A percentile compares a stretch with the other conserved stretches of the same genome.
These are phyloP conservation scores for Spilogale gracilis DNA, from an alignment of 2,113 vertebrate species.

Conservation along the genomic window DNA sequence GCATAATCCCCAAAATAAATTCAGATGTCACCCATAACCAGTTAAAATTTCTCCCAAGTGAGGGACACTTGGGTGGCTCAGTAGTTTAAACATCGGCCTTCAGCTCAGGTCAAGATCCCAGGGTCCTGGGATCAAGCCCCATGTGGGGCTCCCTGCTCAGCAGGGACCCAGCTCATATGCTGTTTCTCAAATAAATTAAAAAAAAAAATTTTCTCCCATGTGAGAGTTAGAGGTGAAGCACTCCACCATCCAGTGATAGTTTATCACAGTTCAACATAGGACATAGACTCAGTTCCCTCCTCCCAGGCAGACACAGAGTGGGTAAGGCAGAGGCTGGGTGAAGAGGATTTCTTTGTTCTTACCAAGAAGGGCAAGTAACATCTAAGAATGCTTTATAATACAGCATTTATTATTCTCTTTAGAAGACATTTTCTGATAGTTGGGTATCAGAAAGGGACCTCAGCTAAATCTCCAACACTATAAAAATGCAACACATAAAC, in stretches of 20 bases:
- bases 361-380: neutral
- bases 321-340: neutral
- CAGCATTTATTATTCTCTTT: neutral
- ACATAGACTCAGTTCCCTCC: neutral
- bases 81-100: neutral
- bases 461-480: neutral
- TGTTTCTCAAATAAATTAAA: too few relatives aligned
- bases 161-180: neutral
- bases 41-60: neutral
- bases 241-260: neutral
- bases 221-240: neutral
- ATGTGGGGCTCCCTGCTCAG: neutral
- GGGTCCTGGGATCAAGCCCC: neutral
- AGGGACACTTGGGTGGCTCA: neutral
- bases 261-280: neutral
- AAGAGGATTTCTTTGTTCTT: neutral
- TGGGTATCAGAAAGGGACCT: neutral
- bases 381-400: neutral
- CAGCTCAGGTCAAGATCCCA: neutral
- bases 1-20: neutral
- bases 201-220: neutral
- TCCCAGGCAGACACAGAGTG: accelerated
- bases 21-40: neutral
- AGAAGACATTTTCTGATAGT: neutral
- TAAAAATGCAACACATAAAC: neutral